phyloP scores from a whole-genome alignment of 2,797 vertebrate species.

The Spinus pinus region DNA sequence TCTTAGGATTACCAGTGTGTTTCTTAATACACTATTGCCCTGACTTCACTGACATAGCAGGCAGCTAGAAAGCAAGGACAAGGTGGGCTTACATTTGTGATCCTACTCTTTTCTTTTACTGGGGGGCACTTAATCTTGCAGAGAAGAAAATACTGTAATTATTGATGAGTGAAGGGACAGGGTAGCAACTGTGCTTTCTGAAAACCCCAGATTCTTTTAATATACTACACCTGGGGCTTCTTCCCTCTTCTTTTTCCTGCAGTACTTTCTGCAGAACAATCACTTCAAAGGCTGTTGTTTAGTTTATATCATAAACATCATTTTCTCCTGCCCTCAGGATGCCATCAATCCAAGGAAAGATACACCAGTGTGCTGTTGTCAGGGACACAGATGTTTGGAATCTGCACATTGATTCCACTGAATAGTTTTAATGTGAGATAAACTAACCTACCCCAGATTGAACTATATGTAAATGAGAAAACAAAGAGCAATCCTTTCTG shows the following conservation, averaged over 20 bases:
- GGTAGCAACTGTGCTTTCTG: neutral
- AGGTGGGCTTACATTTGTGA: neutral
- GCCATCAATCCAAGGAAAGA: neutral
- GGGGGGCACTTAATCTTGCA: neutral
- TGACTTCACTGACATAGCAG: neutral
- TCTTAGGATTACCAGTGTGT: neutral
- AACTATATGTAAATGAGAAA: slow-evolving; percentile 13
- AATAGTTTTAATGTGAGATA: slow-evolving; percentile 15
- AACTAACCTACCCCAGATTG: neutral
- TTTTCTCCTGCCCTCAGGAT: slow-evolving; percentile 49
- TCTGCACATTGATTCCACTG: neutral
- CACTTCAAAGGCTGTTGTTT: slow-evolving; percentile 35
- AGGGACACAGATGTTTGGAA: slow-evolving; percentile 35
- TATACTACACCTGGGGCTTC: neutral
- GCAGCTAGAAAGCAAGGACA: neutral
- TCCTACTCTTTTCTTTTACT: neutral
- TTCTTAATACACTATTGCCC: neutral
- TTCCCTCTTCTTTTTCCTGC: neutral
- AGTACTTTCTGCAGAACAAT: slow-evolving; percentile 9
- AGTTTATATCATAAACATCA: slow-evolving; percentile 24
- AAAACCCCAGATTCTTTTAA: neutral
- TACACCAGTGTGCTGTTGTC: slow-evolving; percentile 7
- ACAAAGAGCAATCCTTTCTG: neutral
- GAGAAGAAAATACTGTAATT: neutral
- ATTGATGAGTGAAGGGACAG: neutral